Evolutionary conservation across 2,113 vertebrate species (phyloP).

Genomic region (Clinocottus analis): DNA sequence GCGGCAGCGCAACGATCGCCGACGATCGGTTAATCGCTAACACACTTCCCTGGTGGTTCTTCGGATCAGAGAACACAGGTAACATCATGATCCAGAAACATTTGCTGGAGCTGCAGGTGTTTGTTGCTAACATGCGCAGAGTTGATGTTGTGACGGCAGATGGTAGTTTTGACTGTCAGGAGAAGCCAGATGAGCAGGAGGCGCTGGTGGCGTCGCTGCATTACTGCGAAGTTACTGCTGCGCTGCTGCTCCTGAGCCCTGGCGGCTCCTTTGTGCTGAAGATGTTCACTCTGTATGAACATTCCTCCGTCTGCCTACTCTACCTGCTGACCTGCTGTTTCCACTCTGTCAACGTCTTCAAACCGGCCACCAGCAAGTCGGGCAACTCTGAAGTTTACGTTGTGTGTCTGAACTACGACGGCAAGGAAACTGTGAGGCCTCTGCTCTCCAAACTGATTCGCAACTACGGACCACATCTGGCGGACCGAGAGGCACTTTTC

Average conservation of each 20-base stretch:
- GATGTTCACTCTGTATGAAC: conserved; percentile 96
- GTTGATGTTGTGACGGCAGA: conserved; percentile 95
- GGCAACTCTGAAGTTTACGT: conserved; percentile 96
- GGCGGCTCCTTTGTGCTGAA: conserved; percentile 96
- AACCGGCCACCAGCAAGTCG: conserved; percentile 96
- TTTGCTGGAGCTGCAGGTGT: conserved; percentile 87
- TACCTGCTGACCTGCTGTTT: conserved; percentile 94
- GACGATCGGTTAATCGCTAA: conserved; percentile 96
- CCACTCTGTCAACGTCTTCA: conserved; percentile 88
- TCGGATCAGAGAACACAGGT: conserved; percentile 94
- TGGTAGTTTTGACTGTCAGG: conserved; percentile 98
- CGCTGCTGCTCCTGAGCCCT: conserved; percentile 85
- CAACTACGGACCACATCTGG: conserved; percentile 86
- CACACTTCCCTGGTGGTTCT: conserved; percentile 93
- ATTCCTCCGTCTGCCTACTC: conserved; percentile 91
- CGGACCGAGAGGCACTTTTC: conserved; percentile 86
- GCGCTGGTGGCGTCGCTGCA: conserved; percentile 90
- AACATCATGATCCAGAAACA: conserved; percentile 90
- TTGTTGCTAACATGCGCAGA: conserved; percentile 83
- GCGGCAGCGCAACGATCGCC: conserved; percentile 86
- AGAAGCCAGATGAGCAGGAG: conserved; percentile 96
- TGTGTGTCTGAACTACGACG: conserved; percentile 87
- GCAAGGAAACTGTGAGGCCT: conserved; percentile 81
- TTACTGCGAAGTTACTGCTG: conserved; percentile 91
- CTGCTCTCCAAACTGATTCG: conserved; percentile 90